These are phyloP conservation scores for Proterorhinus semilunaris DNA, from an alignment of 2,113 vertebrate genomes.

Conservation along the genomic window DNA sequence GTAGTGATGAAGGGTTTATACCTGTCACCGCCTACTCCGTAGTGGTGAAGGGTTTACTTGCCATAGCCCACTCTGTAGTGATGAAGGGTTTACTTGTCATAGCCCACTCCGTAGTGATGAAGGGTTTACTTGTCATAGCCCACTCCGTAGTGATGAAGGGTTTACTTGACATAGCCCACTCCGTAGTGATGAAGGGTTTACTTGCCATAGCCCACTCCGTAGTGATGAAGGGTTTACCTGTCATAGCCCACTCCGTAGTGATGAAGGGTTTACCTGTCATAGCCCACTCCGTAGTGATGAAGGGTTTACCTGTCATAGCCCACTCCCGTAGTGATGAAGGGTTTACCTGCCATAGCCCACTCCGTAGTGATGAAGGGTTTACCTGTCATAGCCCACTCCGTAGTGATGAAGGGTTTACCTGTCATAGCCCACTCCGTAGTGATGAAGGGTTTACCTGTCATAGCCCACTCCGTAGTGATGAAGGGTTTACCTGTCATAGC, in stretches of 20 bases:
- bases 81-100: too few relatives aligned
- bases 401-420: background rate
- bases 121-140: constrained; percentile 73
- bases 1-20: background rate
- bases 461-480: background rate
- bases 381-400: background rate
- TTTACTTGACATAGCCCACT: too few relatives aligned
- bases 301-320: too few relatives aligned
- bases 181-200: too few relatives aligned
- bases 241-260: too few relatives aligned
- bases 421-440: background rate
- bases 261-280: too few relatives aligned
- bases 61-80: background rate
- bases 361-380: background rate
- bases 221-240: too few relatives aligned
- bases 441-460: background rate
- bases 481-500: too few relatives aligned
- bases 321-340: too few relatives aligned
- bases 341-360: background rate
- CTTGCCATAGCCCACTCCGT: too few relatives aligned
- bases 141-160: constrained; percentile 63
- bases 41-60: background rate
- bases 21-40: background rate
- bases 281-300: too few relatives aligned
- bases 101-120: too few relatives aligned